Conservation (phyloP, 2,113 vertebrate species). For the Marmota flaviventris region DNA sequence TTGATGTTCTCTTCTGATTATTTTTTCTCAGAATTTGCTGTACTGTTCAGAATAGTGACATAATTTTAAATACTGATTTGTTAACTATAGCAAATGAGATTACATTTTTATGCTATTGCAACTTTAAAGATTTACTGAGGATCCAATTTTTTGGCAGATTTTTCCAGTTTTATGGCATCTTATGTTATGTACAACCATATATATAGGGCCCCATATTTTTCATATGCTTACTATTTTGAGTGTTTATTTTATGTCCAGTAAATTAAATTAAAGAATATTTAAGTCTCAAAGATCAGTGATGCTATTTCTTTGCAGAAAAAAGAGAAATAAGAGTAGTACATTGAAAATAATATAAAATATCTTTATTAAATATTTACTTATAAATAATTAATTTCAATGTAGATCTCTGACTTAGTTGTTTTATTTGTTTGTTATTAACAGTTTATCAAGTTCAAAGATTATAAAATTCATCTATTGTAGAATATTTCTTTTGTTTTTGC, state of each 20-base stretch:
- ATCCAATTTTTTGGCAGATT: neutral
- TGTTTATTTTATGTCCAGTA: neutral
- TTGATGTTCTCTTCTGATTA: neutral
- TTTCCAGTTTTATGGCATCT: neutral
- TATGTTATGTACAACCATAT: neutral
- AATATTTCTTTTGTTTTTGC: neutral
- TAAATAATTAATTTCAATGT: neutral
- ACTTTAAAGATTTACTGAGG: neutral
- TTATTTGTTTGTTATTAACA: neutral
- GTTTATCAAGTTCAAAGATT: neutral
- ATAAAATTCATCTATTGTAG: neutral
- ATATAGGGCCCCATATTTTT: neutral
- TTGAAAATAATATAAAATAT: neutral
- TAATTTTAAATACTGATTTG: constrained; percentile 39
- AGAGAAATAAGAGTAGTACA: neutral
- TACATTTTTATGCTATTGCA: neutral
- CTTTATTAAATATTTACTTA: neutral
- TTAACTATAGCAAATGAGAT: constrained; percentile 43
- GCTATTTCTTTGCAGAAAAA: neutral
- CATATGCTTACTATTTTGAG: neutral
- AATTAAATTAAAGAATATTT: neutral
- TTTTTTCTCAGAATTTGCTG: constrained; percentile 12
- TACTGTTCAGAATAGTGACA: neutral
- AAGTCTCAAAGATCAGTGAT: neutral
- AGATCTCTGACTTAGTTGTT: neutral